Percentiles rank a stretch among this genome's conserved stretches.
phyloP scores from a whole-genome alignment of 2,888 invertebrate species.

The Parochlus steinenii region DNA sequence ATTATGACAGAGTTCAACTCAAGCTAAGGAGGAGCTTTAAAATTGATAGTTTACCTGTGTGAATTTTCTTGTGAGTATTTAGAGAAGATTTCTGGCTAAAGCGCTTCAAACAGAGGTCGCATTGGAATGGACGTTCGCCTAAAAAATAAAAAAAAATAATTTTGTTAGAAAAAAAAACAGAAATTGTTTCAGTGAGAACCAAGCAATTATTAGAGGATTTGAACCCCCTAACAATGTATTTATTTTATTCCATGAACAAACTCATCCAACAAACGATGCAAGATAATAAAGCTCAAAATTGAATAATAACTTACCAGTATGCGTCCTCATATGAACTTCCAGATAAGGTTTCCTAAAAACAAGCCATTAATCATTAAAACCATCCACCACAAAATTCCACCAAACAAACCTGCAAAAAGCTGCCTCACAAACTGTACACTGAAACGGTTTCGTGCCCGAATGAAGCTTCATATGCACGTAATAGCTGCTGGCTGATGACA shows the following conservation, averaged over 20 bases:
- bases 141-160: background rate
- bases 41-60: constrained; percentile 35
- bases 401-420: constrained; percentile 40
- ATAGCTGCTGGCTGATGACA: constrained; percentile 61
- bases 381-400: constrained; percentile 68
- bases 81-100: constrained; percentile 56
- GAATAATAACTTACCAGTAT: constrained; percentile 60
- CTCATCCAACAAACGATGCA: too few species aligned
- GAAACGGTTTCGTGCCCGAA: constrained; percentile 64
- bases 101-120: constrained; percentile 49
- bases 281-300: constrained; percentile 54
- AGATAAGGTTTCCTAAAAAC: constrained; percentile 64
- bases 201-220: background rate
- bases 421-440: constrained; percentile 33
- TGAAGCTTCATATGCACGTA: constrained; percentile 73
- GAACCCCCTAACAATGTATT: too few species aligned
- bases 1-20: constrained; percentile 6
- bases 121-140: constrained; percentile 49
- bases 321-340: constrained; percentile 66
- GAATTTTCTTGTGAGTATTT: constrained; percentile 53
- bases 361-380: too few species aligned
- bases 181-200: background rate
- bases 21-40: constrained; percentile 1
- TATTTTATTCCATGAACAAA: too few species aligned
- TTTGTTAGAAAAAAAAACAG: background rate